A percentile compares a stretch with the other conserved stretches of the same genome.
phyloP scores from a whole-genome alignment of 2,888 invertebrate genomes.

The Tromatobia lineatoria region DNA sequence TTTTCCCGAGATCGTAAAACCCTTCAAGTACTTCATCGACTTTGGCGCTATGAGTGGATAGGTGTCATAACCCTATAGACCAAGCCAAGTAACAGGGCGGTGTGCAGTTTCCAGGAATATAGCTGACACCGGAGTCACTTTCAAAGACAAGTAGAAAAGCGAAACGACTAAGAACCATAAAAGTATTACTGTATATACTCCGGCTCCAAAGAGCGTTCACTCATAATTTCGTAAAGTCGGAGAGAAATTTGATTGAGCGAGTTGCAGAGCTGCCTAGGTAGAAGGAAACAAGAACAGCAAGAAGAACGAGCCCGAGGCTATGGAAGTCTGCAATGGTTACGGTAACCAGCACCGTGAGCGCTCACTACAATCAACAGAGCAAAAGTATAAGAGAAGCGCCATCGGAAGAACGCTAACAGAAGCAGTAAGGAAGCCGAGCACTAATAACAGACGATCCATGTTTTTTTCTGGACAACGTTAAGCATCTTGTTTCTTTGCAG shows the following conservation, averaged over 20 bases:
- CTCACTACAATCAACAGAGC: constrained; percentile 26
- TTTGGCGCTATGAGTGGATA: constrained; percentile 15
- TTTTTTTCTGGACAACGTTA: not conserved
- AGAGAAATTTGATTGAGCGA: constrained; percentile 54
- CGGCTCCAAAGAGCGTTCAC: constrained; percentile 22
- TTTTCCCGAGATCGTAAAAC: constrained; percentile 59
- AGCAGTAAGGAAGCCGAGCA: not conserved
- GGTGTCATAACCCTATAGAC: constrained; percentile 27
- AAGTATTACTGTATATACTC: constrained; percentile 19
- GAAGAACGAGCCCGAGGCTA: constrained; percentile 32
- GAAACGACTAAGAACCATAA: not conserved
- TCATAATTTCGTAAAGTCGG: constrained; percentile 44
- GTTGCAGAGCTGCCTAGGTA: constrained; percentile 13
- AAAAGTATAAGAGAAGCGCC: not conserved
- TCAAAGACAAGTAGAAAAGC: constrained; percentile 39
- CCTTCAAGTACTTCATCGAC: constrained; percentile 55
- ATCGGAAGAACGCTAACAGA: not conserved
- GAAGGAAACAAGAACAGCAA: constrained; percentile 12
- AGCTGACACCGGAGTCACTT: constrained; percentile 16
- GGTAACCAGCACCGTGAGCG: constrained; percentile 43
- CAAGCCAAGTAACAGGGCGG: not conserved
- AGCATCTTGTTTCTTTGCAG: not conserved
- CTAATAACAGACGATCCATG: not conserved
- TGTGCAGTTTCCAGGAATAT: constrained; percentile 7
- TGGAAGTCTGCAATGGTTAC: constrained; percentile 25